Base-by-base conservation (phyloP, 1,140 invertebrate genomes). In the Scylla paramamosain region DNA sequence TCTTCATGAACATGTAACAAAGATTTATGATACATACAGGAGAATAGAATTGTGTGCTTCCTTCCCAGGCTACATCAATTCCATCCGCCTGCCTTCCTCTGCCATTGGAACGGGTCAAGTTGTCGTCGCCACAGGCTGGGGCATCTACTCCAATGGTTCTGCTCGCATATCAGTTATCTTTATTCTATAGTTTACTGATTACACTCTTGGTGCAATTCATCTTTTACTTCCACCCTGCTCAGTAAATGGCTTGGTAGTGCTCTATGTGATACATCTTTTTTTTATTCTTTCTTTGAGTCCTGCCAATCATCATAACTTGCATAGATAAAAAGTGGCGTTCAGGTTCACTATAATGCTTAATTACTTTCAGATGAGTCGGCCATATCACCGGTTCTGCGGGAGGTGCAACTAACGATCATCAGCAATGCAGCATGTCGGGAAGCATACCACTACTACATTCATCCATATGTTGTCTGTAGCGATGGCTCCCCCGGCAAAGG, bases 401-500 rank as follows among this genome's bases (percentile, higher is more conserved):
- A 77, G 92, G 92, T 93, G 29, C 28, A 83, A 31, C 59, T 93
- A 1, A 31, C 77, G 7, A n/a, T 84, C 7, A 82, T 93, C 28
- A 28, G 59, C 77, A 77, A 46, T n/a, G 28, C 14, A 45, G 92
- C 32, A 20, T 93, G 92, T 46, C 28, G 67, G 20, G 77, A 31
- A 20, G 77, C 59, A 28, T 95, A 95, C 86, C 86, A 83, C 29
- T 31, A 39, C 45, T 46, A 94, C 77, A 88, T 46, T 39, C 77
- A 90, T 25, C 67, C 67, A 25, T 16, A 59, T 46, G 14, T 86
- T n/a, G 86, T 95, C 86, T 95, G 95, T 93, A 95, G 94, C 88
- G 93, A 95, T 52, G 82, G 93, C 59, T 25, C 95, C 20, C 59
- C 86, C 16, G 93, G 93, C n/a, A 94, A 89, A 45, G 92, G 95